Evolutionary conservation across 1,140 invertebrate genomes (phyloP), one percentile per base, ranked within the genome.

Genomic region (Brachionus manjavacas): DNA sequence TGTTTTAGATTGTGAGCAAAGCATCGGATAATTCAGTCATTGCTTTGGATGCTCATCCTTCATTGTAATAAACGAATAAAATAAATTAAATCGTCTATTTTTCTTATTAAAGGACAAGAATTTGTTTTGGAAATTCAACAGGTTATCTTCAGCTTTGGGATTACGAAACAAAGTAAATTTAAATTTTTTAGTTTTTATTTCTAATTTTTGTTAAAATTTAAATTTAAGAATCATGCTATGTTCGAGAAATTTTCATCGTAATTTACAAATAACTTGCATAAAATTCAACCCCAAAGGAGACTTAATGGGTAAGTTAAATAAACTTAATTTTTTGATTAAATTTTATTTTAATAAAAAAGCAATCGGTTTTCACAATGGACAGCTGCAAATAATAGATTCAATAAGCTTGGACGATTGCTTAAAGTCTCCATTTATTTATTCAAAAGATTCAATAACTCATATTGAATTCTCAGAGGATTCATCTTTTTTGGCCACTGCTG

Each of bases 341-440:
- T 84, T 49, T 35, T 83, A 31, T 49, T 28, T 25, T 39, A 46
- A 79, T 60, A 6, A 35, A 35, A 35, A 74, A 74, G 89, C 88
- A 85, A 86, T 90, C 78, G 89, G 89, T n/a, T 89, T 88, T 86
- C 86, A 87, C 9, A 89, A 89, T 86, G 89, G 89, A 4, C 52
- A 85, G 14, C 85, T 90, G 14, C 83, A 86, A 68, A 85, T 90
- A 2, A 74, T 90, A 68, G 88, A 90, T 85, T 86, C 88, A 23
- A 86, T 90, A 6, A 88, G 88, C 7, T 81, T 90, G 64, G 74
- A 87, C 46, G 87, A 89, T 85, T 87, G 89, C 46, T 23, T 86
- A 7, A 81, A 85, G 25, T 86, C 88, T 70, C 87, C 87, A 6
- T 89, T 88, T 86, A 85, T 86, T 55, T 89, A 88, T 83, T 85